Base-by-base conservation (phyloP, 2,888 invertebrate species). In the Tupiocoris notatus region DNA sequence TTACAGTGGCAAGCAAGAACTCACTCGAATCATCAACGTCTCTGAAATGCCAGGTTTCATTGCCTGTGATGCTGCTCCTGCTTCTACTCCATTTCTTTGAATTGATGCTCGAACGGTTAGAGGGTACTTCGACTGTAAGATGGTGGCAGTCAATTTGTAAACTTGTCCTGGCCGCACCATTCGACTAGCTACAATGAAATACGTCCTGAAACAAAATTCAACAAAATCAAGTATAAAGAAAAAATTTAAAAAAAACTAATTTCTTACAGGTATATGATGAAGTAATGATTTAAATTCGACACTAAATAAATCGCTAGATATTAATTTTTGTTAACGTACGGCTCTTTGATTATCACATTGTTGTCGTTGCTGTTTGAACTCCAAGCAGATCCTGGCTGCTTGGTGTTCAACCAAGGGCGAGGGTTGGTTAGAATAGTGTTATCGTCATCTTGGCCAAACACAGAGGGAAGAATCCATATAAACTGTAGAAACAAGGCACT, bases 151-250 rank as follows among this genome's bases (percentile, higher is more conserved):
- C 3, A 96, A 90, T 82, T 94, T 90, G 84, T 95, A 95, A 75
- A 96, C 90, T 82, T 96, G 93, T 0, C 94, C 94, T 0, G 98
- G 97, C 2, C 96, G 88, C 12, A 98, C 92, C 88, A 94, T 92
- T 80, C 90, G 89, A 1, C 96, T 95, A 0, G 96, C 94, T 24
- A 97, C 92, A 79, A 98, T 90, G 82, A 98, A 95, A 84, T 96
- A 97, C 7, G 94, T 94, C 77, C 95, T 95, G 85, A 54, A 86
- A 86, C 17, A 7, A 12, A 59, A 59, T 20, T 3, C 6, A 7
- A 18, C 7, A 16, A 59, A 16, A 17, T 59, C n/a, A 59, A 59
- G 6, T 7, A 18, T 7, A 17, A 59, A 18, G 7, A 59, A 59
- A 18, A 20, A 59, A 59, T 16, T 16, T 59, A 12, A 39, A 12